Percentiles rank a stretch among this genome's conserved stretches.
phyloP scores from a whole-genome alignment of 2,888 invertebrate genomes.

The Dioctria linearis region DNA sequence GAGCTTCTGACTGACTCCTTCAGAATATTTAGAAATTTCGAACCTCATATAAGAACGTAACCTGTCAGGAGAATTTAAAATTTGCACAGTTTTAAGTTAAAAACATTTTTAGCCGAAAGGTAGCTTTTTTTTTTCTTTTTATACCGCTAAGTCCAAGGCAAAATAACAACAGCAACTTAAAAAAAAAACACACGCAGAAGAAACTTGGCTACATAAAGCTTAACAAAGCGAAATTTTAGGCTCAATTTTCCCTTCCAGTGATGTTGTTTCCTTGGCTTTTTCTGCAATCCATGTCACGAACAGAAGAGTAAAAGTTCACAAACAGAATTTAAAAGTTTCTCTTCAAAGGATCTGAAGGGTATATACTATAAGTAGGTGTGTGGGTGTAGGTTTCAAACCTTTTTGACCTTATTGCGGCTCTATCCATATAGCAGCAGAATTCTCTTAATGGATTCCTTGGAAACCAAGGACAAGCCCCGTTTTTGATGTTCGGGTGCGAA shows the following conservation, averaged over 20 bases:
- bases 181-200: neutral
- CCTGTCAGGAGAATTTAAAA: too few relatives aligned
- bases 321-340: constrained; percentile 37
- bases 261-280: constrained; percentile 14
- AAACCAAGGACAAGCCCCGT: constrained; percentile 15
- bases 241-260: constrained; percentile 36
- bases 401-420: constrained; percentile 13
- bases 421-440: neutral
- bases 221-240: constrained; percentile 37
- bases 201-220: neutral
- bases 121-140: too few relatives aligned
- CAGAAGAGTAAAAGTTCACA: constrained; percentile 31
- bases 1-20: too few relatives aligned
- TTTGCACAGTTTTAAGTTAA: too few relatives aligned
- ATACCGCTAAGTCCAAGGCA: neutral
- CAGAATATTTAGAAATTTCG: too few relatives aligned
- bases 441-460: constrained; percentile 27
- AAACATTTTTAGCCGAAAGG: too few relatives aligned
- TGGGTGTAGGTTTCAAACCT: constrained; percentile 10
- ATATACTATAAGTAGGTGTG: neutral
- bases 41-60: too few relatives aligned
- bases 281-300: constrained; percentile 36
- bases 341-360: constrained; percentile 47
- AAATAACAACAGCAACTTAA: constrained; percentile 1
- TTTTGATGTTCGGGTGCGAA: constrained; percentile 32